A percentile compares a stretch with the other conserved stretches of the same genome.
These are phyloP conservation scores for Centropristis striata DNA, from an alignment of 2,113 vertebrate genomes.

Conservation along the genomic window DNA sequence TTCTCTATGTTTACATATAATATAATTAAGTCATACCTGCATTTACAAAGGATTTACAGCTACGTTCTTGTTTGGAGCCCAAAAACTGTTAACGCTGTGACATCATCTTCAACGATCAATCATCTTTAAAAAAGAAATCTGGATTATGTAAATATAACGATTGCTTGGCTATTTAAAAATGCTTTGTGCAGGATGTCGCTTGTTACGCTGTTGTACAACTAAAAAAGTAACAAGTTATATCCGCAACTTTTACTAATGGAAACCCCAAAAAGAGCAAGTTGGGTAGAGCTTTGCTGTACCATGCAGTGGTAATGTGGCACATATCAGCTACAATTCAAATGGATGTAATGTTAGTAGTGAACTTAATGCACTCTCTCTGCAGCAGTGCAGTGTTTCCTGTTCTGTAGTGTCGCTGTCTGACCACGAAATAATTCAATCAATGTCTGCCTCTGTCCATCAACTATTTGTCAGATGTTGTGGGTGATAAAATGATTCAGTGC, in stretches of 20 bases:
- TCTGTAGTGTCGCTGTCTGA: not conserved
- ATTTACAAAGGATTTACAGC: not conserved
- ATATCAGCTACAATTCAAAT: not conserved
- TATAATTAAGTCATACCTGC: not conserved
- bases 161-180: too few relatives aligned
- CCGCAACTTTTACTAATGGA: too few relatives aligned
- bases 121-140: too few relatives aligned
- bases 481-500: not conserved
- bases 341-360: not conserved
- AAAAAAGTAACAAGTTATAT: too few relatives aligned
- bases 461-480: conserved; percentile 11
- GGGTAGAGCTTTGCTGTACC: too few relatives aligned
- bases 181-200: too few relatives aligned
- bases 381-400: not conserved
- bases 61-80: not conserved
- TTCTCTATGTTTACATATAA: not conserved
- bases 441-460: conserved; percentile 56
- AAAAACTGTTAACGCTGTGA: too few relatives aligned
- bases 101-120: too few relatives aligned
- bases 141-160: too few relatives aligned
- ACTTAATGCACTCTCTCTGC: conserved; percentile 1
- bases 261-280: too few relatives aligned
- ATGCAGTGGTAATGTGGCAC: too few relatives aligned
- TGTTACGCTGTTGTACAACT: too few relatives aligned
- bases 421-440: conserved; percentile 26